Evolutionary conservation across 2,113 vertebrate species (phyloP), one percentile per base, ranked within the genome.

Genomic region (Cyanocitta stelleri): DNA sequence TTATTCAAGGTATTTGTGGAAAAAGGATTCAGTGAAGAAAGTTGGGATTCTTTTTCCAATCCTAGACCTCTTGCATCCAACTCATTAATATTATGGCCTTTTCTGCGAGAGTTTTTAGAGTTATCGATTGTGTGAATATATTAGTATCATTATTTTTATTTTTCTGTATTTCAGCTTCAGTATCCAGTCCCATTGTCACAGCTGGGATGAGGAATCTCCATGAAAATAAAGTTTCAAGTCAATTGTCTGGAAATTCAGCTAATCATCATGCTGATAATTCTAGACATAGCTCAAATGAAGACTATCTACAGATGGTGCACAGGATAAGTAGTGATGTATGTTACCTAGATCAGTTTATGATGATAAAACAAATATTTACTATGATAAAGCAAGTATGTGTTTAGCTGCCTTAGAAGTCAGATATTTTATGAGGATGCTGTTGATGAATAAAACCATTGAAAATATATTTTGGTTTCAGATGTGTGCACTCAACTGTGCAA

Each of bases 261-360:
- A 87, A 87, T 79, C 74, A 87, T 71, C 74, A 79, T 71, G 48
- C 75, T 71, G 85, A 87, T 63, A 87, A 71, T 87, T 78, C 85
- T 71, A 79, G 76, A 88, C 86, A 81, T 66, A 68, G 67, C 76
- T 89, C 86, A 89, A 88, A 81, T 89, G 86, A 89, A 89, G 86
- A 89, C 76, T 89, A 81, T n/a, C 68, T 89, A 59, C 86, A 89
- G 37, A 89, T 89, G 76, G 86, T 88, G 68, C 76, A 89, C 77
- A 89, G 86, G 33, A 63, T 89, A 74, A 89, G 86, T 89, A 89
- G 86, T 74, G 77, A 89, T 73, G 86, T 89, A 89, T 66, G 86
- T 89, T 74, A 81, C 51, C 68, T 66, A 58, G 43, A 81, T 74
- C 22, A 66, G 37, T 89, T 89, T 74, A 73, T 89, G 39, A 89